Percentiles rank a stretch among this genome's conserved stretches.
These are phyloP conservation scores for Gallinago solitaria DNA, from an alignment of 2,797 vertebrate species.

Conservation along the genomic window DNA sequence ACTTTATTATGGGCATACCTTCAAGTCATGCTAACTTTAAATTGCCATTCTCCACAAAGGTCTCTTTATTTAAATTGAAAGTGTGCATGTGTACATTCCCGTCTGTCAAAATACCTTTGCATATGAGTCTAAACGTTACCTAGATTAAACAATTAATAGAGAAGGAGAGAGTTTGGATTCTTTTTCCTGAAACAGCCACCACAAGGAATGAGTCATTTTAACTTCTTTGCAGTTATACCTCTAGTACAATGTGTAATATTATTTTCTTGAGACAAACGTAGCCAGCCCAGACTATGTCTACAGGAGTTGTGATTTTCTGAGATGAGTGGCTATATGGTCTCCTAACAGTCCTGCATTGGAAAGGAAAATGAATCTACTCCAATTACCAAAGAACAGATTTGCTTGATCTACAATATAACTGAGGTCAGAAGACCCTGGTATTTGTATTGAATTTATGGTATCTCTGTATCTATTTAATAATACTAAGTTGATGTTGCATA, in stretches of 20 bases:
- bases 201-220: background rate
- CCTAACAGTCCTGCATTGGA: slow-evolving; percentile 11
- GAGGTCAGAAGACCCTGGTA: slow-evolving; percentile 65
- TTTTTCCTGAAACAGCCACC: background rate
- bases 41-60: slow-evolving; percentile 62
- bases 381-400: slow-evolving; percentile 78
- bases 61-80: slow-evolving; percentile 73
- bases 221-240: slow-evolving; percentile 10
- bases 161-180: background rate
- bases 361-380: slow-evolving; percentile 50
- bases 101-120: slow-evolving; percentile 29
- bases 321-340: background rate
- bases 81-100: slow-evolving; percentile 65
- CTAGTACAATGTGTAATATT: background rate
- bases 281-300: background rate
- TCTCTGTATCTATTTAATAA: slow-evolving; percentile 50
- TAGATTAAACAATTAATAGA: slow-evolving; percentile 39
- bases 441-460: slow-evolving; percentile 70
- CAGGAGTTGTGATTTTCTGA: background rate
- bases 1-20: slow-evolving; percentile 65
- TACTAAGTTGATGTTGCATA: slow-evolving; percentile 25
- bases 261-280: background rate
- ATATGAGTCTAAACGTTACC: slow-evolving; percentile 30
- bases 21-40: slow-evolving; percentile 56
- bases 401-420: slow-evolving; percentile 50